phyloP scores from a whole-genome alignment of 1,140 invertebrate species.

The Ceratosolen solmsi region DNA sequence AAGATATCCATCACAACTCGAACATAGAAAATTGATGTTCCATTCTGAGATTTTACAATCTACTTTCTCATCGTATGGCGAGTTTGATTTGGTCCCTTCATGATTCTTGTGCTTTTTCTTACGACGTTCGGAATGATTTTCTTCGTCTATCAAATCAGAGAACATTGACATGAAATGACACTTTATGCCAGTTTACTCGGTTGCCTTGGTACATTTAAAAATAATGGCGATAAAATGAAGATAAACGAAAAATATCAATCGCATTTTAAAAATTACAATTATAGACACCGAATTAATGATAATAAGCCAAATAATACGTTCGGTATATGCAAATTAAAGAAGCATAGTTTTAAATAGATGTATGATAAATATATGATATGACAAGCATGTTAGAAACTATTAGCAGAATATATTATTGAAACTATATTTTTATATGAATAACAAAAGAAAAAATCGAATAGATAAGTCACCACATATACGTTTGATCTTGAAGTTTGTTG shows the following conservation, averaged over 20 bases:
- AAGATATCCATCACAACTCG: constrained; percentile 77
- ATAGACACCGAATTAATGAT: too few species aligned
- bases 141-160: constrained; percentile 33
- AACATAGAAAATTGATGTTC: constrained; percentile 77
- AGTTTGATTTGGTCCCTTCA: neutral
- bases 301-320: neutral
- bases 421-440: neutral
- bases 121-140: constrained; percentile 33
- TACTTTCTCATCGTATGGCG: constrained; percentile 56
- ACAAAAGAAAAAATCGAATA: neutral
- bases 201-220: neutral
- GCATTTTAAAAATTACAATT: too few species aligned
- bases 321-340: too few species aligned
- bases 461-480: constrained; percentile 65
- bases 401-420: too few species aligned
- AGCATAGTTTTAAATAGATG: too few species aligned
- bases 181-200: neutral
- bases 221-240: neutral
- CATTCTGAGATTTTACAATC: constrained; percentile 78
- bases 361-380: too few species aligned
- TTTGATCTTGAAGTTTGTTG: constrained; percentile 64
- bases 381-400: too few species aligned
- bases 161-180: neutral
- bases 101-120: constrained; percentile 30
- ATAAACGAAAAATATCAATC: neutral